These are phyloP conservation scores for Spondyliosoma cantharus DNA, from an alignment of 2,797 vertebrate genomes.

Conservation along the genomic window DNA sequence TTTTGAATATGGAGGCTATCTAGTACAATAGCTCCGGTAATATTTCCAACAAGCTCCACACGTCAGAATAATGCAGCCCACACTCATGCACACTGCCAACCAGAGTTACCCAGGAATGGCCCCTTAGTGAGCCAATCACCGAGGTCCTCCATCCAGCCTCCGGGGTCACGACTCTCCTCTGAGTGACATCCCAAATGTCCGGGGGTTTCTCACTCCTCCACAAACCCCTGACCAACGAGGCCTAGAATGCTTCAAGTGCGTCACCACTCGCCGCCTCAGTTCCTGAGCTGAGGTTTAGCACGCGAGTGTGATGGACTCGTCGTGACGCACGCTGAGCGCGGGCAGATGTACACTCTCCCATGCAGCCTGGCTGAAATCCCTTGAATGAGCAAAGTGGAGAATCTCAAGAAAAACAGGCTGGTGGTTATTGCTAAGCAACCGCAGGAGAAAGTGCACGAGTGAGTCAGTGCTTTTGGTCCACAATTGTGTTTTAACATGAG, in stretches of 20 bases:
- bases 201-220: conserved; percentile 51
- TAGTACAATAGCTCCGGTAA: conserved; percentile 1
- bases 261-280: conserved; percentile 49
- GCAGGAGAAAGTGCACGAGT: conserved; percentile 44
- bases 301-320: conserved; percentile 56
- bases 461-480: conserved; percentile 44
- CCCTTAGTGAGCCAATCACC: conserved; percentile 20
- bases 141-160: conserved; percentile 39
- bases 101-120: conserved; percentile 25
- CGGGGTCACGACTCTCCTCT: conserved; percentile 51
- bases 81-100: conserved; percentile 27
- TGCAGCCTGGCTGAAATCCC: conserved; percentile 47
- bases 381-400: conserved; percentile 52
- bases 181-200: conserved; percentile 39
- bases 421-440: conserved; percentile 73
- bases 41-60: conserved; percentile 13
- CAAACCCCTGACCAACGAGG: conserved; percentile 30
- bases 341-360: conserved; percentile 40
- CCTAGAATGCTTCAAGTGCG: conserved; percentile 50
- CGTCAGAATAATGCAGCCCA: conserved; percentile 32
- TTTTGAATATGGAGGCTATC: neutral
- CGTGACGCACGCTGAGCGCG: conserved; percentile 61
- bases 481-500: conserved; percentile 26
- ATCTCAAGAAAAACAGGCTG: conserved; percentile 47
- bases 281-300: conserved; percentile 71